These are phyloP conservation scores for Orthonyx spaldingii DNA, from an alignment of 2,113 vertebrate species.

Conservation along the genomic window DNA sequence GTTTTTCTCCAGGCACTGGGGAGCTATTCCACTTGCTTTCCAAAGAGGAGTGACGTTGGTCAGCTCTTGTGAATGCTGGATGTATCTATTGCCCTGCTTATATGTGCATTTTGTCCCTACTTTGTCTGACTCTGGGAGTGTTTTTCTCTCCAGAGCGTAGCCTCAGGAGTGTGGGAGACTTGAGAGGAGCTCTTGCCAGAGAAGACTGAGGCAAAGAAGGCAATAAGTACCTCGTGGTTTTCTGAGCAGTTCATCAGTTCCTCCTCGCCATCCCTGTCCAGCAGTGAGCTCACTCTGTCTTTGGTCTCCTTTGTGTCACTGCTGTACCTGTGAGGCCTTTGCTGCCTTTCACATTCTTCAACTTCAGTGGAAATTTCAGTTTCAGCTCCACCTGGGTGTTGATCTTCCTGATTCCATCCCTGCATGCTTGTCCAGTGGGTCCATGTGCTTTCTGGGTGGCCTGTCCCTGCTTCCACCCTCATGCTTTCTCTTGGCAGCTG, in stretches of 20 bases:
- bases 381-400: fast-evolving
- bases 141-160: neutral
- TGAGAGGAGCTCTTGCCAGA: neutral
- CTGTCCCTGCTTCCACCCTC: neutral
- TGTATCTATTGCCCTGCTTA: neutral
- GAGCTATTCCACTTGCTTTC: neutral
- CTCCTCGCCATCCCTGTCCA: neutral
- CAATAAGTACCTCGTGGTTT: neutral
- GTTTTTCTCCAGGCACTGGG: neutral
- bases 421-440: neutral
- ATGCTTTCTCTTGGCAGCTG: neutral
- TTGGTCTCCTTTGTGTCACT: neutral
- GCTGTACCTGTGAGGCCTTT: neutral
- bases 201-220: neutral
- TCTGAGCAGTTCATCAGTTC: neutral
- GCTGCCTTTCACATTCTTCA: neutral
- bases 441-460: neutral
- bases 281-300: neutral
- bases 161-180: neutral
- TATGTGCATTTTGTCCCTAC: neutral
- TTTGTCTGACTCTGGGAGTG: neutral
- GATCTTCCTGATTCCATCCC: neutral
- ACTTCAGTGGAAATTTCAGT: neutral
- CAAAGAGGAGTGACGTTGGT: neutral
- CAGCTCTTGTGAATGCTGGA: neutral